Conservation (phyloP, 2,797 vertebrate species). For the Decapterus maruadsi region DNA sequence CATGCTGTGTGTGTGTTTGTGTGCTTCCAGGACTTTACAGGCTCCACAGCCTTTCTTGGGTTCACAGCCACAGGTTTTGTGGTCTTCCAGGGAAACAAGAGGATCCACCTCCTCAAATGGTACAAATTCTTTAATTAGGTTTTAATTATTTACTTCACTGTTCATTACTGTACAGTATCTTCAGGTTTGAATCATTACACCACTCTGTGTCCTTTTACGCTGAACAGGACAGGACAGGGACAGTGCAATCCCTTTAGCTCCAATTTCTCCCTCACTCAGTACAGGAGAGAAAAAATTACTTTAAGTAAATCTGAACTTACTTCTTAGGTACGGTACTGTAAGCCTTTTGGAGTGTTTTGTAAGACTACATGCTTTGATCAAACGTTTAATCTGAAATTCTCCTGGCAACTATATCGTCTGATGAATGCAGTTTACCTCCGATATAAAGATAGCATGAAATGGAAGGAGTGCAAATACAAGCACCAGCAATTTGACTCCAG, state of each 20-base stretch:
- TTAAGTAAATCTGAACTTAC: too few species aligned
- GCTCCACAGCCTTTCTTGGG: constrained; percentile 95
- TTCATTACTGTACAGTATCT: background rate
- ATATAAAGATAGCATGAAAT: background rate
- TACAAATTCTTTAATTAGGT: constrained; percentile 71
- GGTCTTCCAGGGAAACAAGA: constrained; percentile 99
- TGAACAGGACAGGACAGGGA: too few species aligned
- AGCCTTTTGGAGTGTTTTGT: too few species aligned
- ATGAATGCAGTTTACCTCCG: background rate
- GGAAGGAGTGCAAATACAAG: background rate
- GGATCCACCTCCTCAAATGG: constrained; percentile 98
- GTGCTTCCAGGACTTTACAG: constrained; percentile 92
- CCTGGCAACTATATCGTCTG: background rate
- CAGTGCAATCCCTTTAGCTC: too few species aligned
- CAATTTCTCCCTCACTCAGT: too few species aligned
- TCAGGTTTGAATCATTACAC: background rate
- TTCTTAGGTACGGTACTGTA: too few species aligned
- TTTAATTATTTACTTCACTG: background rate
- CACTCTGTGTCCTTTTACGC: background rate
- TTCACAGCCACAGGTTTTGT: constrained; percentile 97
- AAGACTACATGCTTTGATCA: too few species aligned
- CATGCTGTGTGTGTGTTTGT: constrained; percentile 53
- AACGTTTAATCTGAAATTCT: too few species aligned
- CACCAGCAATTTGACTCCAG: background rate
- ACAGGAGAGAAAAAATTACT: too few species aligned